Conservation (phyloP, 2,797 vertebrate genomes). For the Eospalax fontanierii region DNA sequence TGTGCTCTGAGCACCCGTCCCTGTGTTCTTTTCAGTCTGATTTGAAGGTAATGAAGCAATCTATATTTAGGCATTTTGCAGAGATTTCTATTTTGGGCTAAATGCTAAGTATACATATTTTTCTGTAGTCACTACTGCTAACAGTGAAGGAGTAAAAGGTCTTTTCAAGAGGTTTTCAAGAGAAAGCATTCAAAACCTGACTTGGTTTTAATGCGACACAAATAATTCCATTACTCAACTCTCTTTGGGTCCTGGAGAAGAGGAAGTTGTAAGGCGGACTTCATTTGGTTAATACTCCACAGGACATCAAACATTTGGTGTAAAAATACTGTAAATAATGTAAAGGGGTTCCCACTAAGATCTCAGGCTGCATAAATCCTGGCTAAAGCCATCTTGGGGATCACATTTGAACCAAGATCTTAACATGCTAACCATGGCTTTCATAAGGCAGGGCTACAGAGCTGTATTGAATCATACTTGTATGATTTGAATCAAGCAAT, state of each 20-base stretch:
- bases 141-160: not conserved
- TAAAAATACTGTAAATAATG: not conserved
- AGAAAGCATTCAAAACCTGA: not conserved
- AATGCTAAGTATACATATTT: constrained; percentile 74
- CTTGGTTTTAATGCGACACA: constrained; percentile 29
- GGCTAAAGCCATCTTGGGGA: accelerated
- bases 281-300: not conserved
- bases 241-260: not conserved
- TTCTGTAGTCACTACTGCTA: constrained; percentile 61
- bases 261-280: constrained; percentile 7
- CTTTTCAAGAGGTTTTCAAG: constrained; percentile 4
- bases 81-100: constrained; percentile 80
- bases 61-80: constrained; percentile 87
- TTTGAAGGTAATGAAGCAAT: constrained; percentile 87
- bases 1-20: constrained; percentile 66
- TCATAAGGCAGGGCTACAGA: too few relatives aligned
- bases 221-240: not conserved
- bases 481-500: too few relatives aligned
- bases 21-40: constrained; percentile 74
- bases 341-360: not conserved
- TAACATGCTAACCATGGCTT: too few relatives aligned
- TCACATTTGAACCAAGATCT: too few relatives aligned
- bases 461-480: too few relatives aligned
- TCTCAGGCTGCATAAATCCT: not conserved
- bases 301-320: not conserved